Conservation (phyloP, 2,888 invertebrate genomes). For the Spialia ferax region DNA sequence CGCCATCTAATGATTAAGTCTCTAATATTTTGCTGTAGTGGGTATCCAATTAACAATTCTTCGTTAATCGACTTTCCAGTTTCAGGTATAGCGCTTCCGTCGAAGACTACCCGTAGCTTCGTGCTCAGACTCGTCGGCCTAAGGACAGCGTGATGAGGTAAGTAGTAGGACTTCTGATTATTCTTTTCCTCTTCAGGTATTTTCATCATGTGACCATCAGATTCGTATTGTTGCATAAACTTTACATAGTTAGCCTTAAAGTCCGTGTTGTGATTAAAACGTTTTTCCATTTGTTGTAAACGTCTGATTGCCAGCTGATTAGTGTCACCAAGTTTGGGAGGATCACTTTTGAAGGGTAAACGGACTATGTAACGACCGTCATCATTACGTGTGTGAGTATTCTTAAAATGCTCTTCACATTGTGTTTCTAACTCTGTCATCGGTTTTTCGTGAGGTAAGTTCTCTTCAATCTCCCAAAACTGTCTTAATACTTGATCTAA, state of each 20-base stretch:
- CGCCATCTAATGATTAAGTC: constrained; percentile 45
- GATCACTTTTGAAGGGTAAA: constrained; percentile 43
- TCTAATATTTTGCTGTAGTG: constrained; percentile 44
- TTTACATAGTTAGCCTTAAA: constrained; percentile 44
- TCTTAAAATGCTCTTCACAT: constrained; percentile 46
- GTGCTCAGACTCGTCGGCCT: constrained; percentile 42
- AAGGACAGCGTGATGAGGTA: constrained; percentile 48
- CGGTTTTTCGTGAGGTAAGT: constrained; percentile 35
- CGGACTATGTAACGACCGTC: constrained; percentile 45
- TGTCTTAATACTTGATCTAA: constrained; percentile 43
- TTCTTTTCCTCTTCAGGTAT: constrained; percentile 44
- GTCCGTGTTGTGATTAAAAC: constrained; percentile 41
- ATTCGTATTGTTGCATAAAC: constrained; percentile 45
- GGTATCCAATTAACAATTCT: constrained; percentile 3
- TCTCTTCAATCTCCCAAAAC: constrained; percentile 49
- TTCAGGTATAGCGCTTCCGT: constrained; percentile 44
- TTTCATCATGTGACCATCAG: constrained; percentile 44
- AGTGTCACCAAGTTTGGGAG: not conserved
- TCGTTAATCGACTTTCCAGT: constrained; percentile 45
- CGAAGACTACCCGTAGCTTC: constrained; percentile 47
- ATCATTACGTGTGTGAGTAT: constrained; percentile 36
- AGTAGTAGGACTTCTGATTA: constrained; percentile 41
- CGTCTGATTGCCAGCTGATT: constrained; percentile 38
- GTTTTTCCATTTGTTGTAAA: constrained; percentile 45
- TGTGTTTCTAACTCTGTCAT: constrained; percentile 41